Evolutionary conservation across 2,797 vertebrate species (phyloP), one percentile per base, ranked within the genome.

Genomic region (Pipistrellus kuhlii): DNA sequence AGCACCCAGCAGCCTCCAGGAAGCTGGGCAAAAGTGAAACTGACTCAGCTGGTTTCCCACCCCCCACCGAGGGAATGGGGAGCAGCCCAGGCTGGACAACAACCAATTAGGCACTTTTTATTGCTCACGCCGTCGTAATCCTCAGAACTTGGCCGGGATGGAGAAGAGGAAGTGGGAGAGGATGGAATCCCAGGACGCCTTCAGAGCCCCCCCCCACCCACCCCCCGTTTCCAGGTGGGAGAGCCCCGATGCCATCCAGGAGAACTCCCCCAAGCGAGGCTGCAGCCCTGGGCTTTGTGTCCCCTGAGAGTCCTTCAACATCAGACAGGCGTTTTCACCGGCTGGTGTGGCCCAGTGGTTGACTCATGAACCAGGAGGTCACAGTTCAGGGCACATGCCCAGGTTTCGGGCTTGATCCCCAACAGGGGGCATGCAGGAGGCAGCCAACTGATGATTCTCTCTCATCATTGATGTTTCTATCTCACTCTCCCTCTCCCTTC

Each of bases 41-140:
- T 88, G 96, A 96, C 97, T 93, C 88, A 59, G 96, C 97, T 51
- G 51, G 96, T 95, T 97, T 84, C 95, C 88, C 85, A 3, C 95
- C 96, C 89, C 89, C 91, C 64, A 53, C 89, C 6, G 44, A 93
- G 93, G 95, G 93, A 93, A 85, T 2, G 13, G 94, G 95, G 95
- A 95, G 93, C 95, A 95, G 96, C 95, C 86, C 75, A 62, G 8
- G 93, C 94, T 94, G 95, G 95, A 95, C 96, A 97, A 86, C 95
- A 97, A 95, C 95, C 95, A 95, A 96, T 96, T 97, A 97, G 96
- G 96, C 96, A 84, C 93, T 97, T 97, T 97, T 97, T 96, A 97
- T 97, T 97, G 95, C 95, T 93, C 94, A 86, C 94, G 89, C 96
- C 46, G 62, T 94, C 97, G 84, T 97, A 94, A 95, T 96, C 92